Conservation (phyloP, 1,140 invertebrate genomes). For the Lordiphosa mommai region DNA sequence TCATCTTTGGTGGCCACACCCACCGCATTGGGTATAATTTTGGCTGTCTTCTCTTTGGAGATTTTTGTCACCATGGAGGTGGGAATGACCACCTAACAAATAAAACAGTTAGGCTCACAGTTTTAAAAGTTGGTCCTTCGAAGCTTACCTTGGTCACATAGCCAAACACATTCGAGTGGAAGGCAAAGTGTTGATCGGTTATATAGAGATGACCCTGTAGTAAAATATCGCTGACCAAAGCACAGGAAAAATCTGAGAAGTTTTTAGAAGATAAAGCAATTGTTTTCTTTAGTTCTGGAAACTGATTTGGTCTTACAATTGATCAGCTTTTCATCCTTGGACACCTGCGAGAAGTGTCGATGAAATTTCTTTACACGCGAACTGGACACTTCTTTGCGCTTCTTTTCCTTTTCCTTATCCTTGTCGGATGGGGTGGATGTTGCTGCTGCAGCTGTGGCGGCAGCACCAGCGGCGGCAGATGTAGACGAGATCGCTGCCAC, state of each 20-base stretch:
- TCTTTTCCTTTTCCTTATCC: slow-evolving; percentile 74
- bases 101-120: not conserved
- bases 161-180: slow-evolving; percentile 96
- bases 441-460: slow-evolving; percentile 1
- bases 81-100: slow-evolving; percentile 88
- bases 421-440: slow-evolving; percentile 18
- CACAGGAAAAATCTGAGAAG: slow-evolving; percentile 93
- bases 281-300: not conserved
- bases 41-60: slow-evolving; percentile 94
- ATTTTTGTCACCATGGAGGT: slow-evolving; percentile 90
- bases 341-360: slow-evolving; percentile 86
- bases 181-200: slow-evolving; percentile 95
- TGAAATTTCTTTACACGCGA: slow-evolving; percentile 88
- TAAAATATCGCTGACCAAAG: slow-evolving; percentile 93
- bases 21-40: slow-evolving; percentile 94
- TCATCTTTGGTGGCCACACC: slow-evolving; percentile 91
- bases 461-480: slow-evolving; percentile 19
- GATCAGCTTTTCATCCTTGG: slow-evolving; percentile 87
- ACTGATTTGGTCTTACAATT: slow-evolving; percentile 83
- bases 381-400: slow-evolving; percentile 83
- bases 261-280: slow-evolving; percentile 25
- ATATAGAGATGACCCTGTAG: slow-evolving; percentile 96
- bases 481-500: slow-evolving; percentile 26
- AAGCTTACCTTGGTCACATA: slow-evolving; percentile 91
- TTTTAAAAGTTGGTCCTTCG: not conserved